Percentiles rank a stretch among this genome's conserved stretches.
Conservation (phyloP, 2,797 vertebrate genomes). For the Heliangelus exortis region DNA sequence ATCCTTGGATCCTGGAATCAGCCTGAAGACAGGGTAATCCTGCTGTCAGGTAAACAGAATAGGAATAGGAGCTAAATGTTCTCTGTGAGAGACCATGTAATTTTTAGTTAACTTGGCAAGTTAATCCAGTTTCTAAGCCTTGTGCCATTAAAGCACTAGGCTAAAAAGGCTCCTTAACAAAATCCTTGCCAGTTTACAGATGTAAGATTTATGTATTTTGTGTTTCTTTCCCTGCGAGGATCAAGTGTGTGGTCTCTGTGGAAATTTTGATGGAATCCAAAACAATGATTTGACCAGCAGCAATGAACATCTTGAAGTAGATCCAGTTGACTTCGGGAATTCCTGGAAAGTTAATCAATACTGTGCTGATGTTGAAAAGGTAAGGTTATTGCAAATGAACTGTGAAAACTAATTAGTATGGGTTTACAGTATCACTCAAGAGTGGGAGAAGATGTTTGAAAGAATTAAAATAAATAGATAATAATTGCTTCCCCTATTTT, state of each 20-base stretch:
- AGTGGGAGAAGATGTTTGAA: not conserved
- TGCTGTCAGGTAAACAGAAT: not conserved
- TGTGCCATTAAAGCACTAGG: not conserved
- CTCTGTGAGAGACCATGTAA: not conserved
- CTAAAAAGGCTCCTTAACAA: not conserved
- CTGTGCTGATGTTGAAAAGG: slow-evolving; percentile 91
- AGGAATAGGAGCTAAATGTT: not conserved
- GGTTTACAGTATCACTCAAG: not conserved
- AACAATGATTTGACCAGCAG: slow-evolving; percentile 96
- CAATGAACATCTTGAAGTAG: slow-evolving; percentile 91
- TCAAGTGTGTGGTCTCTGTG: slow-evolving; percentile 93
- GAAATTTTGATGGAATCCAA: slow-evolving; percentile 93
- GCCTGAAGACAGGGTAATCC: not conserved
- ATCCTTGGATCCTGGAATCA: too few relatives aligned
- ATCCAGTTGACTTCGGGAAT: slow-evolving; percentile 91
- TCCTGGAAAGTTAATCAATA: slow-evolving; percentile 92
- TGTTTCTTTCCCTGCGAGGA: slow-evolving; percentile 78
- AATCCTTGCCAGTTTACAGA: not conserved
- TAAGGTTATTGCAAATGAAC: slow-evolving; percentile 81
- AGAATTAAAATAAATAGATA: not conserved
- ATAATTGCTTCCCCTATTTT: not conserved
- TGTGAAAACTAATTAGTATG: not conserved
- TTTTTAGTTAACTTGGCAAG: not conserved
- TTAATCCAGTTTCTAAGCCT: not conserved
- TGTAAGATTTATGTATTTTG: not conserved